These are phyloP conservation scores for Hycleus cichorii DNA, from an alignment of 1,140 invertebrate genomes.

Conservation along the genomic window DNA sequence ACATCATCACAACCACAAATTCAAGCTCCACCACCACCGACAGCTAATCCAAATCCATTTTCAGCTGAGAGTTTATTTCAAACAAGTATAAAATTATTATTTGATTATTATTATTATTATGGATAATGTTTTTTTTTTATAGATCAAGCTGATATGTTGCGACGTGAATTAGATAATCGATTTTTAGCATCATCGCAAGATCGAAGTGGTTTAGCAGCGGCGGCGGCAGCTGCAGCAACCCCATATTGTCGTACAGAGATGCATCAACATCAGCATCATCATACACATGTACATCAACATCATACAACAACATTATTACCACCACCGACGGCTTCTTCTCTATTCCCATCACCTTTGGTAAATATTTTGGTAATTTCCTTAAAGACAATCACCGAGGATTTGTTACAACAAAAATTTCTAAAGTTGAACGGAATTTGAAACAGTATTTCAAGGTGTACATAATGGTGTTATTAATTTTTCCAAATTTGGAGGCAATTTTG, in stretches of 20 bases:
- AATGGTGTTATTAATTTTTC: no score
- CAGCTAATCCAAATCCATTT: slow-evolving; percentile 68
- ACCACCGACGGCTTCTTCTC: slow-evolving; percentile 47
- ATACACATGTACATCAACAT: slow-evolving; percentile 79
- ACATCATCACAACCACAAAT: slow-evolving; percentile 35
- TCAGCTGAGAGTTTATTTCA: slow-evolving; percentile 81
- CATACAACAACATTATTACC: slow-evolving; percentile 59
- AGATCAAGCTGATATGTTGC: slow-evolving; percentile 76
- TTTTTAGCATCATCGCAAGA: slow-evolving; percentile 71
- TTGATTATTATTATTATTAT: neutral
- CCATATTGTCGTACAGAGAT: slow-evolving; percentile 75
- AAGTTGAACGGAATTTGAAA: no score
- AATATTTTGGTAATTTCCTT: neutral
- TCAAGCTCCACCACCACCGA: slow-evolving; percentile 37
- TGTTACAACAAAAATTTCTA: no score
- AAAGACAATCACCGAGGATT: no score
- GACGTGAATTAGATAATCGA: slow-evolving; percentile 84
- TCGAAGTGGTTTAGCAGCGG: slow-evolving; percentile 45
- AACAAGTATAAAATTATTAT: slow-evolving; percentile 55
- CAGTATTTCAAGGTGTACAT: no score
- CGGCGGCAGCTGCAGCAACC: slow-evolving; percentile 40
- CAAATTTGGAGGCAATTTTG: no score
- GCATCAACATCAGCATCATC: slow-evolving; percentile 87
- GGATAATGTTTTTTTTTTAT: slow-evolving; percentile 8
- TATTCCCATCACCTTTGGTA: slow-evolving; percentile 57